phyloP scores from a whole-genome alignment of 2,797 vertebrate genomes.

The Ptychadena robeensis region DNA sequence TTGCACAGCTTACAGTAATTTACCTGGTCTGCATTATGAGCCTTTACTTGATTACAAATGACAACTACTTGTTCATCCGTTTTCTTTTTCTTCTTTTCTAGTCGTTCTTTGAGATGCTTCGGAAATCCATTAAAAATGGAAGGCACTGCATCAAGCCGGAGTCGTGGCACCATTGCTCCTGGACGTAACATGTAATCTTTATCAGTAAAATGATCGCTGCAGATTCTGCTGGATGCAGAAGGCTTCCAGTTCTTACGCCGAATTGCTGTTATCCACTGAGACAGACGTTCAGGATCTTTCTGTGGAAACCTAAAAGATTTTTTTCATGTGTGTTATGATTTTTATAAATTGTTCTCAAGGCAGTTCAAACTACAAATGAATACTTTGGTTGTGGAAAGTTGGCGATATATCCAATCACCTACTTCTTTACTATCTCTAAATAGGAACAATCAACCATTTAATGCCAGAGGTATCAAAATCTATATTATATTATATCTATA shows the following conservation, averaged over 20 bases:
- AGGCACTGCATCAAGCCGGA: slow-evolving; percentile 29
- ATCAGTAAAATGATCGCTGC: slow-evolving; percentile 54
- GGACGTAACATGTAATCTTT: slow-evolving; percentile 38
- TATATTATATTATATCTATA: too few species aligned
- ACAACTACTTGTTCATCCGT: background rate
- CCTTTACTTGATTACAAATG: background rate
- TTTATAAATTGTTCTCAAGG: background rate
- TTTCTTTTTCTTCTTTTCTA: slow-evolving; percentile 24
- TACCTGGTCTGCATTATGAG: slow-evolving; percentile 4
- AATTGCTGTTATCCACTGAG: slow-evolving; percentile 45
- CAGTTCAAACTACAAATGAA: too few species aligned
- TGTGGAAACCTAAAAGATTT: slow-evolving; percentile 31
- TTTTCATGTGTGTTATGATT: background rate
- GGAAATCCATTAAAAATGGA: slow-evolving; percentile 35
- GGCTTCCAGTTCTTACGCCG: slow-evolving; percentile 51
- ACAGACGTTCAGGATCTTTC: slow-evolving; percentile 40
- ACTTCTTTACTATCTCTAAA: too few species aligned
- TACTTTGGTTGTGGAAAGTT: background rate
- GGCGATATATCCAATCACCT: background rate
- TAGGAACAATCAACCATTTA: too few species aligned
- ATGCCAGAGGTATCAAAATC: too few species aligned
- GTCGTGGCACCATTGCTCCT: slow-evolving; percentile 11
- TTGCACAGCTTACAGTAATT: background rate
- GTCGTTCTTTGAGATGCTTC: slow-evolving; percentile 10
- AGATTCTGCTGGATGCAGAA: slow-evolving; percentile 44